Percentiles rank a stretch among this genome's conserved stretches.
phyloP scores from a whole-genome alignment of 2,888 invertebrate species.

The Drosophila trichaetosa region DNA sequence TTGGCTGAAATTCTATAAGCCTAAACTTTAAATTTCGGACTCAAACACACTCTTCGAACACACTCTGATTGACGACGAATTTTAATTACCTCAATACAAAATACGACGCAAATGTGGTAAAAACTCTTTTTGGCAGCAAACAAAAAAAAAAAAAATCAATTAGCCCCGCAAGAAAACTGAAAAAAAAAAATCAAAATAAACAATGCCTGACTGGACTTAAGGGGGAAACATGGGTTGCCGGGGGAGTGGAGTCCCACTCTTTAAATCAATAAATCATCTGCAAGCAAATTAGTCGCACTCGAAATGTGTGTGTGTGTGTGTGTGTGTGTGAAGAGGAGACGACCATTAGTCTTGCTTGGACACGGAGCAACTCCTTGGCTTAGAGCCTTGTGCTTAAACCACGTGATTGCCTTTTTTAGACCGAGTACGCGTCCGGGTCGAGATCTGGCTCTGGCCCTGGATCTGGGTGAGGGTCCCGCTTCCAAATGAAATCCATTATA shows the following conservation, averaged over 20 bases:
- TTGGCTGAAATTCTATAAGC: background rate
- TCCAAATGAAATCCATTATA: slow-evolving; percentile 69
- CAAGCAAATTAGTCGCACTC: slow-evolving; percentile 78
- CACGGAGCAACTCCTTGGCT: slow-evolving; percentile 53
- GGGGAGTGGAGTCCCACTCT: slow-evolving; percentile 31
- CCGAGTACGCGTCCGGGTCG: slow-evolving; percentile 12
- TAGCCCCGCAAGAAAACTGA: slow-evolving; percentile 42
- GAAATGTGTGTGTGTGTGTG: slow-evolving; percentile 10
- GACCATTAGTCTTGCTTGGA: slow-evolving; percentile 77
- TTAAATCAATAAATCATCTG: slow-evolving; percentile 81
- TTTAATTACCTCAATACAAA: slow-evolving; percentile 56
- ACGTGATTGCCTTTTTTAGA: slow-evolving; percentile 9
- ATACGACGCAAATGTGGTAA: slow-evolving; percentile 25
- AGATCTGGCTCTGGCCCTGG: slow-evolving; percentile 13
- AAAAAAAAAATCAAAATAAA: slow-evolving; percentile 69
- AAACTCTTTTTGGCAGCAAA: slow-evolving; percentile 59
- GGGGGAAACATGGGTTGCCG: background rate
- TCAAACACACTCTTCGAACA: slow-evolving; percentile 28
- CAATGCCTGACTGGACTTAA: slow-evolving; percentile 42
- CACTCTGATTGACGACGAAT: slow-evolving; percentile 59
- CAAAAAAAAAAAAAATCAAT: slow-evolving; percentile 64
- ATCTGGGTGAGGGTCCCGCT: slow-evolving; percentile 25
- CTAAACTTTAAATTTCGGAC: slow-evolving; percentile 1
- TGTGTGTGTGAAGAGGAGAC: slow-evolving; percentile 26
- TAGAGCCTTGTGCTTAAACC: slow-evolving; percentile 13